Evolutionary conservation across 2,797 vertebrate genomes (phyloP), one percentile per base, ranked within the genome.

Genomic region (Muraenolepis orangiensis): DNA sequence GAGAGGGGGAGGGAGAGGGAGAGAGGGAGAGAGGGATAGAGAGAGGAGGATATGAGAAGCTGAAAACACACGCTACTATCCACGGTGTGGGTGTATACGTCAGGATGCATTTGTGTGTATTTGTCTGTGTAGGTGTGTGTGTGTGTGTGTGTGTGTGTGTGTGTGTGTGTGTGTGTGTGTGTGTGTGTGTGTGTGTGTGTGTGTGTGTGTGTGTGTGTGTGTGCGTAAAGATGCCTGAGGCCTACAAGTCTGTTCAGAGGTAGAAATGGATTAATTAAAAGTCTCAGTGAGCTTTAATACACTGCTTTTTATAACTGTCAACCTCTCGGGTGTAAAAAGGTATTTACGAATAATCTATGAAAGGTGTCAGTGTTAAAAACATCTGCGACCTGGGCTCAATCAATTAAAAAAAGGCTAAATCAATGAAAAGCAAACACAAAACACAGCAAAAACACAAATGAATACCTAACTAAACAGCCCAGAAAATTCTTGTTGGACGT

Each of bases 41-140:
- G 31, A 10, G n/a, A 26, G 2, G 29, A 66, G 32, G 72, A 68
- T 78, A 89, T 77, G 80, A 86, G 86, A 86, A 91, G 96, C 97
- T 97, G 97, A 96, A 96, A 95, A 96, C 95, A 95, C 94, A 95
- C 85, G 90, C 96, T 99, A 98, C 98, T 98, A 95, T 96, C 95
- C 96, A 95, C 95, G 98, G 72, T 3, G 34, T 28, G 38, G 20
- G 26, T 18, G 38, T 18, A 28, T 42, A 14, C 42, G 64, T 6
- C 23, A 51, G 4, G 74, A 20, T 71, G 61, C 12, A 12, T 8
- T 5, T 51, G 18, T 51, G 46, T 51, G 18, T 8, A n/a, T 61
- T 6, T 61, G 51, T 23, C 6, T 61, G n/a, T 26, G 51, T 10
- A 61, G n/a, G 51, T 61, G 51, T 61, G 6, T 61, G n/a, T 61